Evolutionary conservation across 64 coral and sea anemone species (phyloP).

Genomic region (Montipora efflorescens): DNA sequence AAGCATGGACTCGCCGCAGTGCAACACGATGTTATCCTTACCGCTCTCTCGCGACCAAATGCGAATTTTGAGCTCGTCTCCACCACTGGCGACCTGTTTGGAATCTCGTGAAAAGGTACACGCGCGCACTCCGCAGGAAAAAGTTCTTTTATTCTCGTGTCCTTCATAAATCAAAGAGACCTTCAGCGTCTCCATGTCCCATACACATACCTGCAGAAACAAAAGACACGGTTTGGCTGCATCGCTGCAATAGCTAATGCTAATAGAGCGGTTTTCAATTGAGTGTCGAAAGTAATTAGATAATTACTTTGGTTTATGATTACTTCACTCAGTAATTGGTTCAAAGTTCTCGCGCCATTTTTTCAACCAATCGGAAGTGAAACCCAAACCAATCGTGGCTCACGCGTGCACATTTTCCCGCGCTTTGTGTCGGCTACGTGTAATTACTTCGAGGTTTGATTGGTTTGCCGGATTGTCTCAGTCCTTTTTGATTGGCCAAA

Average conservation of each 20-base stretch:
- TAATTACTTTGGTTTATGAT: no score
- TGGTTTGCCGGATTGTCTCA: no score
- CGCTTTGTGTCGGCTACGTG: no score
- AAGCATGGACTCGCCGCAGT: constrained; percentile 33
- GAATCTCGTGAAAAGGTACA: constrained; percentile 67
- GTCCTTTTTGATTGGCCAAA: no score
- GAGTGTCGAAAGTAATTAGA: no score
- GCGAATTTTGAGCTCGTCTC: constrained; percentile 73
- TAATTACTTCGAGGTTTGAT: no score
- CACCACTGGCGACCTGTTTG: constrained; percentile 61
- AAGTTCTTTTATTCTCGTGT: constrained; percentile 61
- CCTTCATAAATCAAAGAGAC: constrained; percentile 60
- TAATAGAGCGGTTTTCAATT: no score
- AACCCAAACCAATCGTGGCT: no score
- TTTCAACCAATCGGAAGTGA: no score
- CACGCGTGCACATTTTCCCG: no score
- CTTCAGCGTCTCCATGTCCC: constrained; percentile 45
- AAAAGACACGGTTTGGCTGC: not conserved
- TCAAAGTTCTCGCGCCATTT: no score
- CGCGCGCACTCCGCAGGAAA: constrained; percentile 58
- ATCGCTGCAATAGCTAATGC: not conserved
- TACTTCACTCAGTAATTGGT: no score
- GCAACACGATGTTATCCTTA: constrained; percentile 59
- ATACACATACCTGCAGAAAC: constrained; percentile 45
- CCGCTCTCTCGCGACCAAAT: constrained; percentile 65